Base-by-base conservation (phyloP, 2,797 vertebrate genomes). In the Protosalanx chinensis region DNA sequence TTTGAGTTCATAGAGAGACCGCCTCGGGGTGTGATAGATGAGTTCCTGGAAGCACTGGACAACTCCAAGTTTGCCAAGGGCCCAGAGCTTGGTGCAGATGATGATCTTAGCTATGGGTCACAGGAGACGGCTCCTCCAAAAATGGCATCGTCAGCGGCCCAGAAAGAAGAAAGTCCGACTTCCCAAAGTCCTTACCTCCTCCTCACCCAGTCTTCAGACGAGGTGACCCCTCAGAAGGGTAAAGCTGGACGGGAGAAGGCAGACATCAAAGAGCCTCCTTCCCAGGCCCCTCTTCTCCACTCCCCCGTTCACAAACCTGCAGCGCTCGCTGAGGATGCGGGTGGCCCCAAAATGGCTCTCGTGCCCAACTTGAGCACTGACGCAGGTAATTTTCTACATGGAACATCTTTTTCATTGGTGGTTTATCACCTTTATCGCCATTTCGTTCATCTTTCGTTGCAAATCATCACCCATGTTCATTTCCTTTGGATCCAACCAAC, bases 1-100 rank as follows among this genome's bases (percentile, higher is more conserved):
- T 94, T 94, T 4, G 93, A 94, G 78, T 93, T 93, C 74, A 91
- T 94, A 0, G 93, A 94, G 76, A 85, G 90, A 53, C 91, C 92
- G 0, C 88, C 91, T 0, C 86, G 82, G 51, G 92, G 92, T 0
- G 89, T 90, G 0, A 89, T 92, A 0, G 92, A 94, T 1, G 92
- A 93, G 77, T 93, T 92, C 59, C 85, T 92, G 0, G 93, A 93
- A 82, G 90, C 90, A 18, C 79, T 93, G 15, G 91, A 93, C 65
- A 90, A 84, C 27, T 86, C 88, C 13, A 91, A 91, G 71, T 91
- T 92, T 32, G 82, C 88, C 46, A 91, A 87, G 58, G 76, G 82
- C 1, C 81, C 89, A 1, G 92, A 91, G 73, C 78, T 89, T 72
- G 79, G 77, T 1, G 70, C 86, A 57, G 90, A 91, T 62, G 88